These are phyloP conservation scores for Dipodomys ordii DNA, from an alignment of 2,113 vertebrate genomes.

Conservation along the genomic window DNA sequence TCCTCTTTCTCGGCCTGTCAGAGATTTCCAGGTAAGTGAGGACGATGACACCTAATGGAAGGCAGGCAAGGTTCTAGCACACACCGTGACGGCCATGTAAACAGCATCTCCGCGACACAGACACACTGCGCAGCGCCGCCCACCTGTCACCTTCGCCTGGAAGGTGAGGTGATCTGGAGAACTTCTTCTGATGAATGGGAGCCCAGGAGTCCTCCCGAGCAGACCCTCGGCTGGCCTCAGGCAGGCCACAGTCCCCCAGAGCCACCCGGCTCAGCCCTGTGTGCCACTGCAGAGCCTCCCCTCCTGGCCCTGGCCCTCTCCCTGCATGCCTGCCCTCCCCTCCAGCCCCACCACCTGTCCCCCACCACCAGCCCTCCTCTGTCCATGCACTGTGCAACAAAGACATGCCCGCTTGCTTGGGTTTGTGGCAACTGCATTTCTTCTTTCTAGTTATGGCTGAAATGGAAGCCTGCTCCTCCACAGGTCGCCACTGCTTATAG, in stretches of 20 bases:
- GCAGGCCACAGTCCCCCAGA: rapidly evolving
- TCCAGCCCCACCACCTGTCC: rapidly evolving
- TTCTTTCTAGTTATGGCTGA: rapidly evolving
- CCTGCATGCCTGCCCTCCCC: not conserved
- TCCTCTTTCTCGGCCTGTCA: slow-evolving; percentile 49
- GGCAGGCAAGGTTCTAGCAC: rapidly evolving
- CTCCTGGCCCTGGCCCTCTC: no score
- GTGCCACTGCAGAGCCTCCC: not conserved
- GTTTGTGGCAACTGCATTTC: rapidly evolving
- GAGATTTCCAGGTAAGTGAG: not conserved
- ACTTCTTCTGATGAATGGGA: rapidly evolving
- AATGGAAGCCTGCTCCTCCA: rapidly evolving
- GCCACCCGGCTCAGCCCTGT: not conserved
- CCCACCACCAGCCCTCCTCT: not conserved
- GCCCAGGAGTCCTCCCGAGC: rapidly evolving
- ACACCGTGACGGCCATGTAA: no score
- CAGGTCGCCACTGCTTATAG: rapidly evolving
- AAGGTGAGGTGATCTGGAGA: not conserved
- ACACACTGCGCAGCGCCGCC: not conserved
- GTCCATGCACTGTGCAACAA: rapidly evolving
- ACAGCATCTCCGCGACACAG: no score
- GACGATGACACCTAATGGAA: not conserved
- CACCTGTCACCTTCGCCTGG: slow-evolving; percentile 45
- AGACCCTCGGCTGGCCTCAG: rapidly evolving
- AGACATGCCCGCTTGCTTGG: rapidly evolving